Evolutionary conservation across 2,797 vertebrate genomes (phyloP), one percentile per base, ranked within the genome.

Genomic region (Arctocebus calabarensis): DNA sequence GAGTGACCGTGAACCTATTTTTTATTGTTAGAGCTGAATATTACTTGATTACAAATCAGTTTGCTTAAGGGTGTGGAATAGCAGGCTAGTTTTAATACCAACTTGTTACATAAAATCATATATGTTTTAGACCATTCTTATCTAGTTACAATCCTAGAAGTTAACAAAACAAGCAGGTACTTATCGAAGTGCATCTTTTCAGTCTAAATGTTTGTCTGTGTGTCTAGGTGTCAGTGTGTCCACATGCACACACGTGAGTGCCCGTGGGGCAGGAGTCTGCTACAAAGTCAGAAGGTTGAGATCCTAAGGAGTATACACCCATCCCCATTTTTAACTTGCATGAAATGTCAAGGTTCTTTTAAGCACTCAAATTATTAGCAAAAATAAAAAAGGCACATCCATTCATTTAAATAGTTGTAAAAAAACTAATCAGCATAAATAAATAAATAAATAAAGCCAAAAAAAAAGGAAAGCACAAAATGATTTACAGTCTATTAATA

Each of bases 11-110:
- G 97, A 97, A 97, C 97, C 94, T 98, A 98, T 98, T 98, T 98
- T 98, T 98, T 98, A 98, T 98, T 45, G 98, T 98, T 98, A 97
- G 98, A 98, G 97, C 97, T 98, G 98, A 96, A 97, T 98, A 98
- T 98, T 97, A 98, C 98, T 98, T 98, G 98, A 98, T 98, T 98
- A 98, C 87, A 98, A 97, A 98, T 98, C 97, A 98, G 94, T 98
- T 97, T 98, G 98, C 97, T 98, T 98, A 98, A 98, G 97, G 97
- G 97, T 96, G 92, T 98, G 95, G 87, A 95, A 97, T 98, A 96
- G 97, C 97, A 98, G 97, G 97, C 97, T 98, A 98, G 98, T 98
- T 98, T 98, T 98, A 98, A 98, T 98, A 97, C 96, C 98, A 98
- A 81, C 95, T 97, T 98, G 94, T 97, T 96, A 96, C 97, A 84